Evolutionary conservation across 2,888 invertebrate genomes (phyloP).

Genomic region (Apodemia duryi): DNA sequence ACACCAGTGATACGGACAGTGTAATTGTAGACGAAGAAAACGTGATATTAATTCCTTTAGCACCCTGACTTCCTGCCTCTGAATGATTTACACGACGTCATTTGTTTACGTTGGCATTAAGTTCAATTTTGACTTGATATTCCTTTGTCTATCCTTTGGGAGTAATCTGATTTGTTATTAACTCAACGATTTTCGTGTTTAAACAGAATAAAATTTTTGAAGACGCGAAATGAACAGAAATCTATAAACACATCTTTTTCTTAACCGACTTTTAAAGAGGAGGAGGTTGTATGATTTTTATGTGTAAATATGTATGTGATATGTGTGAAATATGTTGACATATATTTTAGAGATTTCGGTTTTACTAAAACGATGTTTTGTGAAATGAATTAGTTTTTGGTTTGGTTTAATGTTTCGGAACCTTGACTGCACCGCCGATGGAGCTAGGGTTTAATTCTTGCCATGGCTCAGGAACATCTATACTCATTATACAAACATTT

Average conservation of each 20-base stretch:
- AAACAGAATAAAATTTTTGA: neutral
- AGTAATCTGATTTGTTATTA: constrained; percentile 44
- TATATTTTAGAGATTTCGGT: too few relatives aligned
- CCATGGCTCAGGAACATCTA: too few relatives aligned
- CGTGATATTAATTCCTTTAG: constrained; percentile 53
- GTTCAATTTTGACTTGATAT: constrained; percentile 18
- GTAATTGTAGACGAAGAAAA: constrained; percentile 73
- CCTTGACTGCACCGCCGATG: too few relatives aligned
- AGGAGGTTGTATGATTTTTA: neutral
- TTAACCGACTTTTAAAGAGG: neutral
- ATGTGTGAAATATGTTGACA: too few relatives aligned
- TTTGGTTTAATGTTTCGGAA: too few relatives aligned
- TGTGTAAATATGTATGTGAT: neutral
- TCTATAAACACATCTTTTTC: too few relatives aligned
- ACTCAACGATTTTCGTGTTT: constrained; percentile 36
- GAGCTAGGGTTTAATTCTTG: too few relatives aligned
- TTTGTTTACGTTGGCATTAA: constrained; percentile 36
- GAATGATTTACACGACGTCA: constrained; percentile 38
- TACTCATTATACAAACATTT: too few relatives aligned
- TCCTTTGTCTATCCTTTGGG: constrained; percentile 31
- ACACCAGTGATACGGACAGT: constrained; percentile 69
- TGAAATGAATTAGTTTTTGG: too few relatives aligned
- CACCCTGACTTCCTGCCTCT: constrained; percentile 31
- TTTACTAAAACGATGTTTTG: too few relatives aligned
- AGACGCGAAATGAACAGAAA: neutral